Conservation (phyloP, 2,797 vertebrate species). For the Antrozous pallidus region DNA sequence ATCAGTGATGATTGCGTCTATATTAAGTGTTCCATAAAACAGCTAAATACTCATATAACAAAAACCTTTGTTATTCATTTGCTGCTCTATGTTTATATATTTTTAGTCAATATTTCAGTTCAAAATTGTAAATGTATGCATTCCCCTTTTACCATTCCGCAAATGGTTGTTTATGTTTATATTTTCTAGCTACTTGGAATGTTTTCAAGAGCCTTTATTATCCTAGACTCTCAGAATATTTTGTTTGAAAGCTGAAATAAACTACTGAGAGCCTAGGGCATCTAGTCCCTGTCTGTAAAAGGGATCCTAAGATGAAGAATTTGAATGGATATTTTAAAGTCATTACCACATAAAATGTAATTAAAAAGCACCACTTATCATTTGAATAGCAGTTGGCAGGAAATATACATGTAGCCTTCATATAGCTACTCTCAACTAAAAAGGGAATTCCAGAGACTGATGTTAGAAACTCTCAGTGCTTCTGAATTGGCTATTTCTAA, state of each 20-base stretch:
- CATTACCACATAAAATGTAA: constrained; percentile 79
- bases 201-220: constrained; percentile 81
- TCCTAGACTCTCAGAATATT: constrained; percentile 78
- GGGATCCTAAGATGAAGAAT: constrained; percentile 76
- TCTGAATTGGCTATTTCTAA: constrained; percentile 56
- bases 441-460: constrained; percentile 68
- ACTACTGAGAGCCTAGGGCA: constrained; percentile 71
- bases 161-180: constrained; percentile 80
- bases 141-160: constrained; percentile 73
- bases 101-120: constrained; percentile 60
- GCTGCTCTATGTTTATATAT: constrained; percentile 74
- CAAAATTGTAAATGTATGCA: constrained; percentile 82
- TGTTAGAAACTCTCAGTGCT: constrained; percentile 63
- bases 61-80: constrained; percentile 69
- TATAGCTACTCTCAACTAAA: constrained; percentile 20
- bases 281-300: constrained; percentile 71
- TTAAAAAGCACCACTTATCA: constrained; percentile 78
- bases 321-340: constrained; percentile 80
- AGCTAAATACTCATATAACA: constrained; percentile 72
- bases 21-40: constrained; percentile 14
- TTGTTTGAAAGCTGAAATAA: constrained; percentile 80
- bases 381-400: constrained; percentile 74
- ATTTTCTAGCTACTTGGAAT: constrained; percentile 79
- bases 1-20: neutral
- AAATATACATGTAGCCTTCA: constrained; percentile 43